Evolutionary conservation across 2,797 vertebrate genomes (phyloP).

Genomic region (Erethizon dorsatum): DNA sequence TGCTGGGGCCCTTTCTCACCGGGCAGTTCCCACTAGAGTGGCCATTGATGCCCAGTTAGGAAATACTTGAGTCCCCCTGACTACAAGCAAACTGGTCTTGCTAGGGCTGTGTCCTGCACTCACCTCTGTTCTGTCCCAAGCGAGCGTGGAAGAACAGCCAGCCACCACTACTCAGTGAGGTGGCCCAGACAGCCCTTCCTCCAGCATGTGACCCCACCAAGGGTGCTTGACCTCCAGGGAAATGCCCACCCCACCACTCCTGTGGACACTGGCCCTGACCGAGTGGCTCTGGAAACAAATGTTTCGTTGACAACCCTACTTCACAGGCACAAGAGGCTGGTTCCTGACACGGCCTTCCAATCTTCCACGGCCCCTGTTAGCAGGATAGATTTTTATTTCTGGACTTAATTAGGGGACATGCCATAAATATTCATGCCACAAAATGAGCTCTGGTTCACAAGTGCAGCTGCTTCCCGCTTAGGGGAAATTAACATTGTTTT

Average conservation of each 20-base stretch:
- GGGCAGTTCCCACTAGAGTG: neutral
- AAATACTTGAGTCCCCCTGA: slow-evolving; percentile 2
- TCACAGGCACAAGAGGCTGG: slow-evolving; percentile 71
- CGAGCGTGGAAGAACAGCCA: neutral
- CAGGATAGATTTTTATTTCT: slow-evolving; percentile 85
- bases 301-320: slow-evolving; percentile 72
- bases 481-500: slow-evolving; percentile 85
- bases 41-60: neutral
- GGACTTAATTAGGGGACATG: slow-evolving; percentile 88
- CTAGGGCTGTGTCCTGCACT: neutral
- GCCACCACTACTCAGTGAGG: neutral
- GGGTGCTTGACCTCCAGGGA: slow-evolving; percentile 47
- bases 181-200: neutral
- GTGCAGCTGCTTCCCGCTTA: slow-evolving; percentile 82
- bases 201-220: neutral
- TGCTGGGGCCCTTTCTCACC: neutral
- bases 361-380: slow-evolving; percentile 70
- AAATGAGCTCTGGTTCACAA: slow-evolving; percentile 82
- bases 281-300: slow-evolving; percentile 70
- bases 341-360: slow-evolving; percentile 66
- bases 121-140: neutral
- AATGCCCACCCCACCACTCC: neutral
- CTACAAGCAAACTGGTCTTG: slow-evolving; percentile 9
- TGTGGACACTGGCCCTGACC: slow-evolving; percentile 59
- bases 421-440: slow-evolving; percentile 90